These are phyloP conservation scores for Sigmodon hispidus DNA, from an alignment of 2,113 vertebrate genomes.

Conservation along the genomic window DNA sequence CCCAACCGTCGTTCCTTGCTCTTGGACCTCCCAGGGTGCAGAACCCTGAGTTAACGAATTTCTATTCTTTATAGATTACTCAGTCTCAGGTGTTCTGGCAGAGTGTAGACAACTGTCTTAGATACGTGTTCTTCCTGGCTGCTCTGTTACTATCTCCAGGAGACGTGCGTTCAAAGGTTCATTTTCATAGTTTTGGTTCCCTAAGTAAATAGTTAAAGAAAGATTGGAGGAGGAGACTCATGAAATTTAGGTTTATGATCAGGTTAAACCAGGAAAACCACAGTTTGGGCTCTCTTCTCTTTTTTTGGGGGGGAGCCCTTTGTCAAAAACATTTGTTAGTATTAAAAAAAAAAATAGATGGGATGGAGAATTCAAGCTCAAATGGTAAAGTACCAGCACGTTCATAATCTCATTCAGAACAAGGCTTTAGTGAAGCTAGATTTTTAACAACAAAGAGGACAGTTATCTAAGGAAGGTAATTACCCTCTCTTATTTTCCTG, in stretches of 20 bases:
- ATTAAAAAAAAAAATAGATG: not conserved
- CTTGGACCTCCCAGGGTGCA: not conserved
- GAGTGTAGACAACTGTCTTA: not conserved
- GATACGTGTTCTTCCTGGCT: not conserved
- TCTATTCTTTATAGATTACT: not conserved
- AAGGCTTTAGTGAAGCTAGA: constrained; percentile 33
- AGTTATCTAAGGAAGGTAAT: constrained; percentile 5
- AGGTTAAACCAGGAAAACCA: not conserved
- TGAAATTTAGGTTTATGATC: not conserved
- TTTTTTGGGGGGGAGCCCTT: not conserved
- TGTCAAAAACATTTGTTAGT: not conserved
- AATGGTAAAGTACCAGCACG: not conserved
- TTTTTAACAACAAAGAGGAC: not conserved
- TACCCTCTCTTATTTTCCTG: not conserved
- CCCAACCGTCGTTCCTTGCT: not conserved
- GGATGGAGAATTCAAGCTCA: not conserved
- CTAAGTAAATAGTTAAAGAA: not conserved
- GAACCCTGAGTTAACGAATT: not conserved
- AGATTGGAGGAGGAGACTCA: not conserved
- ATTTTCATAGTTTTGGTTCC: not conserved
- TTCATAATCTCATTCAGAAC: constrained; percentile 11
- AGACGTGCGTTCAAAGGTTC: not conserved
- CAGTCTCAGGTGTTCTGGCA: not conserved
- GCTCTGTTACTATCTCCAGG: not conserved
- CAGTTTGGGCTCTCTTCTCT: not conserved